These are phyloP conservation scores for Marisa cornuarietis DNA, from an alignment of 1,140 invertebrate species.

Conservation along the genomic window DNA sequence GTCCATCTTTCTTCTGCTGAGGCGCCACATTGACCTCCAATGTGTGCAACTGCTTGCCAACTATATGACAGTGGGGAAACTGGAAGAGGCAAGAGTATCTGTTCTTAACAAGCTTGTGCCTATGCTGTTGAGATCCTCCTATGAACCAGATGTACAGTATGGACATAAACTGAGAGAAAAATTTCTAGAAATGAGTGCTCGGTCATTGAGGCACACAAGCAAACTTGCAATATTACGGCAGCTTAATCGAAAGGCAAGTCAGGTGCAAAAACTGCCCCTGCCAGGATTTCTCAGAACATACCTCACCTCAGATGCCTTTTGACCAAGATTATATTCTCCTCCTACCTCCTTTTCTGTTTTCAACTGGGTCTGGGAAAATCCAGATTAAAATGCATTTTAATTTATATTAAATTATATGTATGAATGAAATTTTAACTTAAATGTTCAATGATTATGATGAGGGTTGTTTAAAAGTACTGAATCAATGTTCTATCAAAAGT, in stretches of 20 bases:
- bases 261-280: background rate
- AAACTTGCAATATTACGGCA: constrained; percentile 13
- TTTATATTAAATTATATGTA: too few species aligned
- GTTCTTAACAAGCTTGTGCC: background rate
- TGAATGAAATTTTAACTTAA: too few species aligned
- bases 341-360: too few species aligned
- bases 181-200: background rate
- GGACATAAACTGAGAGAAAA: background rate
- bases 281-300: constrained; percentile 14
- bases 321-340: background rate
- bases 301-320: constrained; percentile 12
- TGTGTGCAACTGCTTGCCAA: constrained; percentile 2
- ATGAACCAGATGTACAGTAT: background rate
- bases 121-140: background rate
- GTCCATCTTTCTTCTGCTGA: background rate
- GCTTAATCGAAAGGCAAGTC: background rate
- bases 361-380: too few species aligned
- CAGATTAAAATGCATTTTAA: too few species aligned
- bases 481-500: too few species aligned
- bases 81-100: background rate
- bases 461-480: too few species aligned
- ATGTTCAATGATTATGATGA: too few species aligned
- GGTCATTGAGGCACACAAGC: constrained; percentile 19
- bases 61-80: constrained; percentile 1
- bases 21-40: background rate